A percentile compares a stretch with the other conserved stretches of the same genome.
Conservation (phyloP, 2,888 invertebrate genomes). For the Portevinia maculata region DNA sequence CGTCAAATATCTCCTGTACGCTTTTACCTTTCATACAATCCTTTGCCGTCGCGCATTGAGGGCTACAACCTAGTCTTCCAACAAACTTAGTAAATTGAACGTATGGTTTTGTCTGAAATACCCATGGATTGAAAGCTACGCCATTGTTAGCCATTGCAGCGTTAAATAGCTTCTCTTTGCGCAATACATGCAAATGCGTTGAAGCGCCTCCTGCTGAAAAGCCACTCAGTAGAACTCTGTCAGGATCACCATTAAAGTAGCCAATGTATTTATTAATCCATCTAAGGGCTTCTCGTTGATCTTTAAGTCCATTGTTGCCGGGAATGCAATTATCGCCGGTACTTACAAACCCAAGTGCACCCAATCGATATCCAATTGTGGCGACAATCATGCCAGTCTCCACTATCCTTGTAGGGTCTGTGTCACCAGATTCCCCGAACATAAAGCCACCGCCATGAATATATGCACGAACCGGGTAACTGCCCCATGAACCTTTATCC, state of each 20-base stretch:
- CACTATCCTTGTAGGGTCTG: constrained; percentile 81
- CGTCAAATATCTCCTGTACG: constrained; percentile 84
- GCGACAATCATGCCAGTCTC: constrained; percentile 86
- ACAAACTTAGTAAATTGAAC: constrained; percentile 85
- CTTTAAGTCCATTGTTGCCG: constrained; percentile 89
- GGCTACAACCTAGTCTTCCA: constrained; percentile 85
- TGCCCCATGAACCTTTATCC: constrained; percentile 78
- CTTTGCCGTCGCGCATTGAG: constrained; percentile 83
- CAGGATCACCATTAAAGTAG: constrained; percentile 88
- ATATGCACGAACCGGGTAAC: constrained; percentile 85
- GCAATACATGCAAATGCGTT: constrained; percentile 87
- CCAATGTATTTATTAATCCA: constrained; percentile 88
- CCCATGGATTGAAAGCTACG: constrained; percentile 85
- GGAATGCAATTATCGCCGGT: constrained; percentile 87
- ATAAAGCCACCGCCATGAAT: constrained; percentile 88
- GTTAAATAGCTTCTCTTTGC: constrained; percentile 17
- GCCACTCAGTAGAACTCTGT: constrained; percentile 87
- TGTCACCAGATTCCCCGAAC: constrained; percentile 84
- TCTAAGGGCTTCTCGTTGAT: constrained; percentile 87
- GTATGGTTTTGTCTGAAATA: constrained; percentile 75
- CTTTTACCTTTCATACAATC: constrained; percentile 86
- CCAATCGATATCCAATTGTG: constrained; percentile 87
- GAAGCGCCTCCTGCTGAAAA: constrained; percentile 89
- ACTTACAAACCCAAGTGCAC: constrained; percentile 88
- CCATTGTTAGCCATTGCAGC: constrained; percentile 85